Base-by-base conservation (phyloP, 2,113 vertebrate genomes). In the Chlorocebus sabaeus region DNA sequence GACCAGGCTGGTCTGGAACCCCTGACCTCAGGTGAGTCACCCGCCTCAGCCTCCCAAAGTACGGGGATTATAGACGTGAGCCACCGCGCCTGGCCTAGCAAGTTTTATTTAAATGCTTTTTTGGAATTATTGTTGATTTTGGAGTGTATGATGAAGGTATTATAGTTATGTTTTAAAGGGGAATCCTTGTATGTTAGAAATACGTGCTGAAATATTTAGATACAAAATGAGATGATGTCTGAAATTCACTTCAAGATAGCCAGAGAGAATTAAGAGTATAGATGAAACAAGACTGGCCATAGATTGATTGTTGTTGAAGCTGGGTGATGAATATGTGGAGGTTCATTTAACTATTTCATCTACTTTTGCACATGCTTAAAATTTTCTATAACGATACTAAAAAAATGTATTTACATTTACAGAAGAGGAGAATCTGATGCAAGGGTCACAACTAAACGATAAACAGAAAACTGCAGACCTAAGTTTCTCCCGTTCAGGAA, bases 81-180 rank as follows among this genome's bases (percentile, higher is more conserved):
- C 61, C 12, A 30, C 61, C 2, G 27, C 13, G 61, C 27, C 61
- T 2, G 5, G 61, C 61, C n/a, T 75, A 91, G 86, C 40, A 95
- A 90, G 86, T 96, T 95, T 95, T 95, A 93, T 75, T 97, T 83
- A 97, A 95, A 93, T 80, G 40, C 18, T 16, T 89, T 97, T 91
- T 70, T 61, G 8, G 32, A 90, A 90, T 98, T 75, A 81, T 76
- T 79, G 30, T 93, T 95, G 97, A 86, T 96, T 91, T 97, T 85
- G n/a, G 72, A 97, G 80, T 35, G n/a, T 95, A 16, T 92, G 89
- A 83, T 91, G 86, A 84, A 79, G 48, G 9, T 52, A 45, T 67
- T 95, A 32, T 32, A n/a, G 80, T 92, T 97, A 87, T 72, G 75
- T 95, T 96, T 95, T 81, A 96, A 94, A 61, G 32, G 38, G 22